Evolutionary conservation across 2,113 vertebrate genomes (phyloP), one percentile per base, ranked within the genome.

Genomic region (Thinocorus orbignyianus): DNA sequence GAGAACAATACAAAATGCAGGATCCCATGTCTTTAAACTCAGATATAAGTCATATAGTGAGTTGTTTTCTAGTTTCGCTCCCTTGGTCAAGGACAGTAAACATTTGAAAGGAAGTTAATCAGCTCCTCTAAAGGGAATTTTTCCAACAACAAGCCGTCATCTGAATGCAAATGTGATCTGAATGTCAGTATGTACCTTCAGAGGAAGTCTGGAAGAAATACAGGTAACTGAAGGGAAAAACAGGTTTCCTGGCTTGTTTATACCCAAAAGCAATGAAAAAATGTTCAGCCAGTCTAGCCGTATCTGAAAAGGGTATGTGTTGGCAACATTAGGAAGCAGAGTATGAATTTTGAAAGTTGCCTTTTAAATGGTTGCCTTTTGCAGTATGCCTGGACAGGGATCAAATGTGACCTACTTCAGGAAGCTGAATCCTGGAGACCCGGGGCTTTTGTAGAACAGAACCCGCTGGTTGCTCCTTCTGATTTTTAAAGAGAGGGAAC

Each of bases 181-280:
- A 94, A 88, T 71, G 84, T 97, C 88, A 95, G 42, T 85, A 81
- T 39, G 68, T 88, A 90, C 86, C 92, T 91, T 83, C 51, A 88
- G 92, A 68, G 31, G 42, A 95, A 65, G 64, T 84, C 72, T 60
- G 94, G 88, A 92, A 89, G 77, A 76, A 74, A 88, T 42, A 61
- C 91, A 91, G 95, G 90, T 90, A 94, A 90, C 78, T 66, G 83
- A 84, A 95, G 64, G 74, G 79, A 72, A 95, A 95, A 97, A 65
- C 76, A 83, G 35, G 19, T 86, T 86, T 81, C 65, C 41, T 85
- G 73, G 37, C 57, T 65, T 79, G 61, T 88, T 93, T 95, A 33
- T 62, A 74, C 35, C 37, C 52, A 28, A 92, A 86, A 89, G 62
- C 54, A 80, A 60, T 17, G 49, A 68, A 93, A 92, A 92, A 82